Conservation (phyloP, 2,888 invertebrate species). For the Danaus chrysippus region DNA sequence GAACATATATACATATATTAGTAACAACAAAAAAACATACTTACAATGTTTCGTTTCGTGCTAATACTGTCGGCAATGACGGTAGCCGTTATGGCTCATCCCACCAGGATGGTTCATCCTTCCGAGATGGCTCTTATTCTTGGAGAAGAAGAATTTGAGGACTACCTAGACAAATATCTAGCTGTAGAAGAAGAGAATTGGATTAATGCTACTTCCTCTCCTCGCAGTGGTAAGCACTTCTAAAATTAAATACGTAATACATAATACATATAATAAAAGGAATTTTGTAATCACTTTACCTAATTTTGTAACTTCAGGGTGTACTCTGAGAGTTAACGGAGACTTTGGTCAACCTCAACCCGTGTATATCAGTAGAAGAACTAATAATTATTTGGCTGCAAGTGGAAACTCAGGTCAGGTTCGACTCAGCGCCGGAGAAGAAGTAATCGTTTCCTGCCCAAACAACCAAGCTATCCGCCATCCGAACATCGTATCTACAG, state of each 20-base stretch:
- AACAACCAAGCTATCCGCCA: conserved; percentile 54
- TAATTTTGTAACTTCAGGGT: conserved; percentile 44
- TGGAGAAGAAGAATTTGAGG: conserved; percentile 69
- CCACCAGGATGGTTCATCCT: conserved; percentile 50
- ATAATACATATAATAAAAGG: too few relatives aligned
- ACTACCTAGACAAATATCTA: conserved; percentile 67
- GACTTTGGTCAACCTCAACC: conserved; percentile 80
- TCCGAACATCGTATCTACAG: conserved; percentile 45
- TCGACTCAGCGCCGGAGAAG: conserved; percentile 49
- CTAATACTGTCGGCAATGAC: conserved; percentile 37
- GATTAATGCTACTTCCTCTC: conserved; percentile 40
- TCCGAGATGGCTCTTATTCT: conserved; percentile 55
- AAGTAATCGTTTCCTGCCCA: conserved; percentile 56
- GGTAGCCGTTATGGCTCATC: conserved; percentile 39
- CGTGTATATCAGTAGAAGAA: conserved; percentile 65
- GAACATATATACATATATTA: not conserved
- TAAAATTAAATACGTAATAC: not conserved
- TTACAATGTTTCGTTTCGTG: conserved; percentile 29
- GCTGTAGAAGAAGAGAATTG: conserved; percentile 48
- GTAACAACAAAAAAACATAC: not conserved
- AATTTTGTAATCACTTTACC: conserved; percentile 2
- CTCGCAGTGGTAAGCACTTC: conserved; percentile 48
- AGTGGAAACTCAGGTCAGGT: conserved; percentile 56
- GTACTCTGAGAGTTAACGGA: conserved; percentile 65
- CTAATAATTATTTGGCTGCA: conserved; percentile 51